Percentiles rank a stretch among this genome's conserved stretches.
Conservation (phyloP, 1,140 invertebrate genomes). For the Musca domestica region DNA sequence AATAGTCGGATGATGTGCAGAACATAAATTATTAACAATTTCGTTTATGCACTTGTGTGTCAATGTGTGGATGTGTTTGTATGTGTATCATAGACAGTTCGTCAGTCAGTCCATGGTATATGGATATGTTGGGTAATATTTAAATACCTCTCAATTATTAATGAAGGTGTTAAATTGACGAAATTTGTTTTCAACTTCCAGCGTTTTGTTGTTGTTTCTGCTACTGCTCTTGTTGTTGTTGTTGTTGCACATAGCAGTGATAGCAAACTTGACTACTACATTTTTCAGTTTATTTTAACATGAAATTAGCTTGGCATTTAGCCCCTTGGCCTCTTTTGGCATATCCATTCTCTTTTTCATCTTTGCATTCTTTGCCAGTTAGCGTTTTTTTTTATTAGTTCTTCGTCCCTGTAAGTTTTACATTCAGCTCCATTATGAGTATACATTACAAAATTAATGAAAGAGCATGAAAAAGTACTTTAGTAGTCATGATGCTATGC, state of each 20-base stretch:
- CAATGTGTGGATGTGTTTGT: too few relatives aligned
- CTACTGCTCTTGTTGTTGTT: too few relatives aligned
- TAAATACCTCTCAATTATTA: conserved; percentile 5
- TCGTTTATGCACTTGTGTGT: too few relatives aligned
- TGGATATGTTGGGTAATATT: background rate
- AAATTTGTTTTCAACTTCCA: background rate
- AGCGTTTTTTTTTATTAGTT: background rate
- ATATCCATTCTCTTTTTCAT: background rate
- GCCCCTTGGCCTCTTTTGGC: background rate
- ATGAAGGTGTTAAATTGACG: conserved; percentile 11
- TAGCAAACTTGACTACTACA: too few relatives aligned
- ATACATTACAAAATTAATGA: conserved; percentile 20
- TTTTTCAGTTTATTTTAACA: background rate
- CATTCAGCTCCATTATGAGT: background rate
- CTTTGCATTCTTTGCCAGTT: background rate
- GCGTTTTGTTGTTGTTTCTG: background rate
- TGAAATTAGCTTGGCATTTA: conserved; percentile 13
- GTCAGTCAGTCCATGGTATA: background rate
- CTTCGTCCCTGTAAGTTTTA: background rate
- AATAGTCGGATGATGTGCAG: too few relatives aligned
- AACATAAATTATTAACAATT: too few relatives aligned
- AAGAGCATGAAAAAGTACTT: conserved; percentile 22
- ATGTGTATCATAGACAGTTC: background rate
- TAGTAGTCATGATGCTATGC: background rate
- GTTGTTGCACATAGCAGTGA: too few relatives aligned